A percentile compares a stretch with the other conserved stretches of the same genome.
phyloP scores from a whole-genome alignment of 2,888 invertebrate species.

The Cecidostiba fungosa region DNA sequence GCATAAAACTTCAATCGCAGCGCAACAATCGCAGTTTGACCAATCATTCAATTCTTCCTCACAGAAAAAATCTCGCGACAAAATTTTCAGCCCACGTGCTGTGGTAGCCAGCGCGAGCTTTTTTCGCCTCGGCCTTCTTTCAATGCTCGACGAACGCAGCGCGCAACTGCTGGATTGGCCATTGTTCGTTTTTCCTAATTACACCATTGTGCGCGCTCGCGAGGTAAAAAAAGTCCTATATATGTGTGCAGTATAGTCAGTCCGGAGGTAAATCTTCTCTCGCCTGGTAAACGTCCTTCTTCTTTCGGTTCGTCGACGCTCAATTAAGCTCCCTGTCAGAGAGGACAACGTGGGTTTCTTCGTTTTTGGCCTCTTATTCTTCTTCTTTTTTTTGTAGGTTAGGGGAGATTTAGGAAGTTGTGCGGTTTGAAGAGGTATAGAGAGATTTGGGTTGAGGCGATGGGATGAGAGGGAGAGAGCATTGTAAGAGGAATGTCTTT shows the following conservation, averaged over 20 bases:
- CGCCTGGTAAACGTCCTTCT: slow-evolving; percentile 13
- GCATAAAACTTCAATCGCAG: neutral
- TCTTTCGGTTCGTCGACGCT: slow-evolving; percentile 18
- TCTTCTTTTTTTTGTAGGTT: neutral
- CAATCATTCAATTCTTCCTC: neutral
- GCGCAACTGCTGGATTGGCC: slow-evolving; percentile 46
- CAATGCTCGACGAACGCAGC: slow-evolving; percentile 7
- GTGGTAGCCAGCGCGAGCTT: neutral
- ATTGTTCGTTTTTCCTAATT: slow-evolving; percentile 69
- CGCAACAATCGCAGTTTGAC: neutral
- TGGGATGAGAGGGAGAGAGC: neutral
- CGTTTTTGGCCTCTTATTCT: neutral
- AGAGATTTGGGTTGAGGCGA: neutral
- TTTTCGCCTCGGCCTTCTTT: neutral
- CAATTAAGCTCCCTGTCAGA: slow-evolving; percentile 27
- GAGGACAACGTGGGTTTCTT: neutral
- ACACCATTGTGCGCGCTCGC: slow-evolving; percentile 65
- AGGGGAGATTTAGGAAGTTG: neutral
- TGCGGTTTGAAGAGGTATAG: neutral
- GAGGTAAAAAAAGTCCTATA: neutral
- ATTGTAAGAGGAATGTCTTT: neutral
- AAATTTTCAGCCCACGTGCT: slow-evolving; percentile 14
- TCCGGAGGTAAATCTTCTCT: slow-evolving; percentile 20
- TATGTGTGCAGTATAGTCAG: no score
- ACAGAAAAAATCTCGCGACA: neutral